phyloP scores from a whole-genome alignment of 2,888 invertebrate species.

The Idaea dimidiata region DNA sequence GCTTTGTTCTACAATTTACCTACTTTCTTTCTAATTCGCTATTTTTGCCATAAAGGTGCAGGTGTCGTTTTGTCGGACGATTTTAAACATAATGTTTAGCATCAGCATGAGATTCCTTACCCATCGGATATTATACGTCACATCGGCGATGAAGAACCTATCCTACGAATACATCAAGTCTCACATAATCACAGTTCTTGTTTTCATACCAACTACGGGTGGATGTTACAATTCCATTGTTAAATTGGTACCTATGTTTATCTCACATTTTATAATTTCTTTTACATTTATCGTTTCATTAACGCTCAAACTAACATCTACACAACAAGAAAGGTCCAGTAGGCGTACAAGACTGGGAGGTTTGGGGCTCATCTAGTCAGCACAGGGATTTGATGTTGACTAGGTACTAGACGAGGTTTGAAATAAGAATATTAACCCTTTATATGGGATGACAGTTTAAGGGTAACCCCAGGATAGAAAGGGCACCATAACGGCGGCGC shows the following conservation, averaged over 20 bases:
- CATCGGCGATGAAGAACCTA: background rate
- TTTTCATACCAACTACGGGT: background rate
- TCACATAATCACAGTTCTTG: conserved; percentile 1
- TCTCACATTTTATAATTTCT: too few species aligned
- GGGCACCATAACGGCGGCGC: background rate
- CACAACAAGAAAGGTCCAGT: background rate
- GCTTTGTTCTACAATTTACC: background rate
- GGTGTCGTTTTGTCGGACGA: background rate
- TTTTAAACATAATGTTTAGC: background rate
- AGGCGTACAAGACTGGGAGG: background rate
- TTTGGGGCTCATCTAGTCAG: background rate
- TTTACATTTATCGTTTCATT: background rate
- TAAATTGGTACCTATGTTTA: background rate
- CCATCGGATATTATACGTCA: background rate
- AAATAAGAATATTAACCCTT: background rate
- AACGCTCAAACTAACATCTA: background rate
- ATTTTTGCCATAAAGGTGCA: background rate
- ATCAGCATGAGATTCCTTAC: background rate
- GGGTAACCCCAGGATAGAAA: background rate
- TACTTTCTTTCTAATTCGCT: background rate
- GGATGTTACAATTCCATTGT: background rate
- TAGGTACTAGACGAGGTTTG: background rate
- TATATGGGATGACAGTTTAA: background rate
- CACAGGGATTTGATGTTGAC: background rate
- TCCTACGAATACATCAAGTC: background rate